phyloP scores from a whole-genome alignment of 1,140 invertebrate species.

The Cherax quadricarinatus region DNA sequence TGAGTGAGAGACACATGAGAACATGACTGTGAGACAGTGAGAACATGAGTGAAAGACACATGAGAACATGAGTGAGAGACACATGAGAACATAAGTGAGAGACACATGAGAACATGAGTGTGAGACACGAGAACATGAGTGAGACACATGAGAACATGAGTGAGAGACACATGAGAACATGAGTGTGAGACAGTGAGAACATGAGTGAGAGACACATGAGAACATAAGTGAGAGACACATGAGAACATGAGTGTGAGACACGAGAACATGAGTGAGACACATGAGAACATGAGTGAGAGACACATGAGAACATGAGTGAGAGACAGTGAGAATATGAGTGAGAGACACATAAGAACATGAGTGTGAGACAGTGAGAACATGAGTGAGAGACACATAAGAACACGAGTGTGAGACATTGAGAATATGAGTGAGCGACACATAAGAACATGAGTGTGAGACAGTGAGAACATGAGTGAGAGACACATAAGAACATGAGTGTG shows the following conservation, averaged over 20 bases:
- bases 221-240: no score
- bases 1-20: background rate
- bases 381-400: background rate
- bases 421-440: background rate
- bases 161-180: no score
- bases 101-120: background rate
- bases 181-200: no score
- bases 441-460: background rate
- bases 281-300: no score
- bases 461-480: constrained; percentile 5
- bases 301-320: background rate
- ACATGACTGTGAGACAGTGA: background rate
- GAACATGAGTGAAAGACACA: no score
- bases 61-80: background rate
- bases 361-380: background rate
- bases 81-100: constrained; percentile 9
- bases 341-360: background rate
- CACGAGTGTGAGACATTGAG: constrained; percentile 6
- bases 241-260: background rate
- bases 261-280: no score
- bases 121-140: constrained; percentile 7
- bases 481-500: background rate
- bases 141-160: no score
- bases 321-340: constrained; percentile 12
- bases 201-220: background rate